Evolutionary conservation across 2,113 vertebrate species (phyloP).

Genomic region (Copsychus sechellarum): DNA sequence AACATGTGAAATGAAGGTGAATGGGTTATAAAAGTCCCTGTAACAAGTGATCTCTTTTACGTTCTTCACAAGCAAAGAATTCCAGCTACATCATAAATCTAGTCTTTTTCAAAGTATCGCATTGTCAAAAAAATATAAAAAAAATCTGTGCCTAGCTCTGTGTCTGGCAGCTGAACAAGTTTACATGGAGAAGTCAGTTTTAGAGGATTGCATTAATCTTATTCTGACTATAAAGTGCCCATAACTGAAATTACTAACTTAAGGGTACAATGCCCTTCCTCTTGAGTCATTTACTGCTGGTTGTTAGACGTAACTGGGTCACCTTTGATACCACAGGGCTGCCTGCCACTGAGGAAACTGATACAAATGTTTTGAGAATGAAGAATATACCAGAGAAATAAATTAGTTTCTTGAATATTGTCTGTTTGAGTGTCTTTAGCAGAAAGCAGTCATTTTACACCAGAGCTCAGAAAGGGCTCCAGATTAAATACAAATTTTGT

Average conservation of each 20-base stretch:
- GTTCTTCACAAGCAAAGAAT: conserved; percentile 76
- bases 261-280: conserved; percentile 62
- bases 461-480: not conserved
- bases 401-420: not conserved
- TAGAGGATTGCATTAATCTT: conserved; percentile 63
- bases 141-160: conserved; percentile 45
- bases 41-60: conserved; percentile 75
- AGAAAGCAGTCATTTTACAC: not conserved
- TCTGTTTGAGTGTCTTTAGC: not conserved
- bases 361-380: conserved; percentile 1
- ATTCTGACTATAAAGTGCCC: conserved; percentile 59
- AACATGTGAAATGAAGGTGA: conserved; percentile 79
- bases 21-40: conserved; percentile 78
- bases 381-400: conserved; percentile 31
- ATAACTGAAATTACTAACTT: conserved; percentile 63
- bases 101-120: conserved; percentile 69
- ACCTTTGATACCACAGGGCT: conserved; percentile 65
- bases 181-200: conserved; percentile 52
- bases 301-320: conserved; percentile 51
- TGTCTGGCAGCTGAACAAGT: conserved; percentile 69
- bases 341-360: conserved; percentile 21
- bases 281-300: conserved; percentile 70
- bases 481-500: not conserved
- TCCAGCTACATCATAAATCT: conserved; percentile 78
- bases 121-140: conserved; percentile 52